phyloP scores from a whole-genome alignment of 2,113 vertebrate species.

The Lophotis ruficrista region DNA sequence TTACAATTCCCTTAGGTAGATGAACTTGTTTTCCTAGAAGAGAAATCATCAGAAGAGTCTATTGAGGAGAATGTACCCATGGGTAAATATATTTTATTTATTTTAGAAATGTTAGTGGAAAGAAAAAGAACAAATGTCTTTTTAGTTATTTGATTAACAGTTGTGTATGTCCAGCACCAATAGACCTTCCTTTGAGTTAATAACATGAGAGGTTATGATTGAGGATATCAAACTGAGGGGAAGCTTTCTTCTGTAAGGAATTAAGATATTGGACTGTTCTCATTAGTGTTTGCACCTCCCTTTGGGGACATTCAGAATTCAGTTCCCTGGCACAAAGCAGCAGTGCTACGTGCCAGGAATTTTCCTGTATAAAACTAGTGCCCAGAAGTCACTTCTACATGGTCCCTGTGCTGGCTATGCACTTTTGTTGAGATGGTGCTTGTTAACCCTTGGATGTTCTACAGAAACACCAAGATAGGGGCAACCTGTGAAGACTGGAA shows the following conservation, averaged over 20 bases:
- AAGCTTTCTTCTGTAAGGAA: not conserved
- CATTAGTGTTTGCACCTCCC: not conserved
- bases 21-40: conserved; percentile 31
- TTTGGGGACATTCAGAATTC: not conserved
- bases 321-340: not conserved
- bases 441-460: not conserved
- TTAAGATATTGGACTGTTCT: not conserved
- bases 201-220: not conserved
- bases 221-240: not conserved
- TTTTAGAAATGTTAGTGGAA: not conserved
- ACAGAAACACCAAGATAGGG: not conserved
- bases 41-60: conserved; percentile 7
- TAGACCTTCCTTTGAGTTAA: not conserved
- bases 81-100: conserved; percentile 4
- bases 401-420: not conserved
- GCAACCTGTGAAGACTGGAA: not conserved
- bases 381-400: not conserved
- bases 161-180: not conserved
- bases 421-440: not conserved
- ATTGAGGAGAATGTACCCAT: not conserved
- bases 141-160: not conserved
- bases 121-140: not conserved
- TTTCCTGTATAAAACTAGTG: not conserved
- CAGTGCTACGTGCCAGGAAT: not conserved
- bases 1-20: conserved; percentile 2